These are phyloP conservation scores for Solenopsis invicta DNA, from an alignment of 1,140 invertebrate species.

Conservation along the genomic window DNA sequence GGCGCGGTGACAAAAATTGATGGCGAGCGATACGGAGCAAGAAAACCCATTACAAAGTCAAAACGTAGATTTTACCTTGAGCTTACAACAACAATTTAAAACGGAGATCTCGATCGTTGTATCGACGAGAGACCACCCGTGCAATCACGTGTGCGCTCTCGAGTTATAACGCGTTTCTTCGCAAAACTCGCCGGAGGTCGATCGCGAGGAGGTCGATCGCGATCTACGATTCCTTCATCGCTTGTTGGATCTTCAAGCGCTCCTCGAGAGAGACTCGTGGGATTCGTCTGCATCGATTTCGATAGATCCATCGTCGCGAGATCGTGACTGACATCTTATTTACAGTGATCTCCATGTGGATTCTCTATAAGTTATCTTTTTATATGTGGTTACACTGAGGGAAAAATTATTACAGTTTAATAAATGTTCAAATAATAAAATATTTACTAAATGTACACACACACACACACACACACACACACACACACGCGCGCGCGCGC, in stretches of 20 bases:
- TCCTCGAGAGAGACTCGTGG: constrained; percentile 28
- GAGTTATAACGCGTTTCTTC: constrained; percentile 66
- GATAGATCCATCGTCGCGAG: constrained; percentile 43
- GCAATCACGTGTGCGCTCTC: constrained; percentile 49
- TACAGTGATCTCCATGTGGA: not conserved
- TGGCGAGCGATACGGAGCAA: constrained; percentile 26
- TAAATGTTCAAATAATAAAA: too few relatives aligned
- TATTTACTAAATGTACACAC: too few relatives aligned
- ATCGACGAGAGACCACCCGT: constrained; percentile 64
- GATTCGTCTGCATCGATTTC: constrained; percentile 55
- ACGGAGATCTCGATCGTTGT: constrained; percentile 43
- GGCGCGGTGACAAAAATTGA: constrained; percentile 50
- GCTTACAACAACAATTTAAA: constrained; percentile 54
- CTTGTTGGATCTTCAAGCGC: constrained; percentile 45
- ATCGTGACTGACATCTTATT: constrained; percentile 19
- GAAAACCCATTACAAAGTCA: constrained; percentile 48
- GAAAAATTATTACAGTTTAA: too few relatives aligned
- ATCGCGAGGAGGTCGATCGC: constrained; percentile 63
- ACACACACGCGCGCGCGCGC: too few relatives aligned
- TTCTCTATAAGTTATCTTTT: not conserved
- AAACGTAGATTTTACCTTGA: constrained; percentile 34
- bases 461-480: too few relatives aligned
- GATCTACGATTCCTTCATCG: constrained; percentile 61
- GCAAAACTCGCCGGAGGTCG: constrained; percentile 40
- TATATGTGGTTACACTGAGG: too few relatives aligned